phyloP scores from a whole-genome alignment of 1,140 invertebrate genomes.

The Drosophila yakuba region DNA sequence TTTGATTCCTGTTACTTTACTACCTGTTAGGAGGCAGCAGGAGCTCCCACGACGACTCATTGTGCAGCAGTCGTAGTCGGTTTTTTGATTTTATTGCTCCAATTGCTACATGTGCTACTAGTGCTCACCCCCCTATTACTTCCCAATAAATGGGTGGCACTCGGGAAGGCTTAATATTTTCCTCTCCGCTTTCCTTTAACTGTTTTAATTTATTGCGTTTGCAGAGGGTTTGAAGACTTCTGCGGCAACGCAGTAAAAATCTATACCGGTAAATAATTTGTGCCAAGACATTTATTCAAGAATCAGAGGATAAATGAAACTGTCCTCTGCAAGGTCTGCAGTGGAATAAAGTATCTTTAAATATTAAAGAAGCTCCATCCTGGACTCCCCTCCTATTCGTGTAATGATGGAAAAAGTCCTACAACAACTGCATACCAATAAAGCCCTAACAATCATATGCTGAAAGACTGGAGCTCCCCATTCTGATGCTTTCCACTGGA shows the following conservation, averaged over 20 bases:
- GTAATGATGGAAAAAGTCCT: not conserved
- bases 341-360: no score
- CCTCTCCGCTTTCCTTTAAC: conserved; percentile 4
- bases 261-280: not conserved
- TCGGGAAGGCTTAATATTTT: conserved; percentile 66
- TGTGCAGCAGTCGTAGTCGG: conserved; percentile 35
- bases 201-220: conserved; percentile 45
- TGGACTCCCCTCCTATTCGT: not conserved
- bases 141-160: conserved; percentile 29
- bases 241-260: not conserved
- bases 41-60: conserved; percentile 2
- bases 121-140: not conserved
- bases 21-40: conserved; percentile 65
- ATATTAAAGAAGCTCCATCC: not conserved
- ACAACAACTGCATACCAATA: conserved; percentile 48
- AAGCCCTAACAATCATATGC: conserved; percentile 48
- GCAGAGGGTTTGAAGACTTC: conserved; percentile 18
- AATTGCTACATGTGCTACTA: conserved; percentile 74
- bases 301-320: no score
- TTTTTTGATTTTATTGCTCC: conserved; percentile 76
- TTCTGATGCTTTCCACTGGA: no score
- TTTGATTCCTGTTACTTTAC: conserved; percentile 75
- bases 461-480: conserved; percentile 14
- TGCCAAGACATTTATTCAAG: not conserved
- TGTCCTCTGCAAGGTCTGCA: no score